phyloP scores from a whole-genome alignment of 2,888 invertebrate genomes.

The Tiliacea aurago region DNA sequence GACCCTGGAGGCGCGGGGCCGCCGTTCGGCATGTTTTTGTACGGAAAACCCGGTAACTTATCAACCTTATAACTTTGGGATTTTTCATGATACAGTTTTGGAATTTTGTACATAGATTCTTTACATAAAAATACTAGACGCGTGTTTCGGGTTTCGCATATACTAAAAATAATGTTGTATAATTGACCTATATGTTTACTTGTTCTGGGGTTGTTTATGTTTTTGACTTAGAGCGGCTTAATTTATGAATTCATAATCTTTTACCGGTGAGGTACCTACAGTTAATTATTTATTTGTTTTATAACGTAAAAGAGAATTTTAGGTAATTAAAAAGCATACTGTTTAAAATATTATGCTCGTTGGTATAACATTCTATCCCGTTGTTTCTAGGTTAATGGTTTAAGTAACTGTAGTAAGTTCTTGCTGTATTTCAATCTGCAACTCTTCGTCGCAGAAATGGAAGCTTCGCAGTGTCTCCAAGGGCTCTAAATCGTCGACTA shows the following conservation, averaged over 20 bases:
- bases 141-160: too few relatives aligned
- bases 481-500: conserved; percentile 57
- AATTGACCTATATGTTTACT: not conserved
- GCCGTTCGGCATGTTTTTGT: too few relatives aligned
- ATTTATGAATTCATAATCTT: not conserved
- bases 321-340: not conserved
- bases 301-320: not conserved
- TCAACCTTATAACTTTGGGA: too few relatives aligned
- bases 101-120: too few relatives aligned
- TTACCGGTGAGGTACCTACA: not conserved
- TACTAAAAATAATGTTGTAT: too few relatives aligned
- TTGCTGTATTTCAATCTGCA: conserved; percentile 36
- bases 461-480: conserved; percentile 49
- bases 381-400: conserved; percentile 1
- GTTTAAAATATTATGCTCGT: not conserved
- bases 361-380: not conserved
- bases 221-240: not conserved
- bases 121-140: too few relatives aligned
- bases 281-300: not conserved
- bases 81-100: too few relatives aligned
- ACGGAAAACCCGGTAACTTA: too few relatives aligned
- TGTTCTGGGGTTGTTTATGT: not conserved
- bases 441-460: conserved; percentile 34
- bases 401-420: conserved; percentile 6
- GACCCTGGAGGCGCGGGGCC: too few relatives aligned